Evolutionary conservation across 2,888 invertebrate species (phyloP), one percentile per base, ranked within the genome.

Genomic region (Melangyna quadrimaculata): DNA sequence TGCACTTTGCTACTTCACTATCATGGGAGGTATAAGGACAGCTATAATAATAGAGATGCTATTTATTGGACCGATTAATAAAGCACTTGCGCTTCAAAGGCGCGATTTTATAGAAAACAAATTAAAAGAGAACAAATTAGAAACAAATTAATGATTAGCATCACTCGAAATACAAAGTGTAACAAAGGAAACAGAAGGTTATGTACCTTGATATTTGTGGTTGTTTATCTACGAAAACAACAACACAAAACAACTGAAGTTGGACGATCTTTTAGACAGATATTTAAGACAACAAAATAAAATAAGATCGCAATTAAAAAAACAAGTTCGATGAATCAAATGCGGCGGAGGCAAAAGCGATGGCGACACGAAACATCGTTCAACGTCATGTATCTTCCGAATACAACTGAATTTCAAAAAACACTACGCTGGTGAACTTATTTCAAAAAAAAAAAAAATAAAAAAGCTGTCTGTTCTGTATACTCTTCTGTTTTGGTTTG

Each of bases 381-480:
- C 59, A 51, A 73, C 84, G 80, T 86, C 61, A 86, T 80, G 80
- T 57, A 86, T 86, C 84, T 86, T 72, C 48, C 80, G 72, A 72
- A 80, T 77, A 72, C 84, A 53, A 69, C 69, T 69, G 69, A 69
- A 69, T 37, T 24, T 43, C n/a, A 14, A 14, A 65, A 65, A 65
- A 29, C 32, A 78, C 75, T 71, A 45, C 71, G 43, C 45, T 78
- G 45, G 71, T 59, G 24, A 84, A 79, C 74, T 75, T 79, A n/a
- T 78, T 59, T 48, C 7, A 19, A 17, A 61, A 45, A 45, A 43
- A 43, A 19, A 12, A 29, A 27, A 43, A 29, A 17, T 17, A 8
- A 17, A 8, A 78, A 75, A 78, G 78, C 74, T 78, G 74, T 51
- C 51, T 73, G 40, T 65, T n/a, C n/a, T n/a, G n/a, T n/a, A n/a